A percentile compares a stretch with the other conserved stretches of the same genome.
Conservation (phyloP, 2,113 vertebrate genomes). For the Arvicanthis niloticus region DNA sequence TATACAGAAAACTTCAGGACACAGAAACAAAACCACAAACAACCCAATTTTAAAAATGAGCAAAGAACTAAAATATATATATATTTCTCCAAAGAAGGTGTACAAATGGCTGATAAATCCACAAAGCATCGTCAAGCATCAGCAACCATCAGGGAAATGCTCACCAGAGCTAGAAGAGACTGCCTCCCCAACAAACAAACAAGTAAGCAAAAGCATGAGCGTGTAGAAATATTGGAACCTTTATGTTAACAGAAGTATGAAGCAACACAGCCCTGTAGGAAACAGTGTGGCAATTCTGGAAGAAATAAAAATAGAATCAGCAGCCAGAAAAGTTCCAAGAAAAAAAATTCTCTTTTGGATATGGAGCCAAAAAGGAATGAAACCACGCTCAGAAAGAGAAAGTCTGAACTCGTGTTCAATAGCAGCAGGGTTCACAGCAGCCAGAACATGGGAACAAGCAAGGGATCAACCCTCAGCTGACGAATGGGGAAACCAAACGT, state of each 20-base stretch:
- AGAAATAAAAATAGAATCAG: neutral
- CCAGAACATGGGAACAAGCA: neutral
- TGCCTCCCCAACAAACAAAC: neutral
- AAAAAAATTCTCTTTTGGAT: neutral
- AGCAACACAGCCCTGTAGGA: neutral
- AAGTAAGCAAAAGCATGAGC: neutral
- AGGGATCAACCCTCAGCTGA: neutral
- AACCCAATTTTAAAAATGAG: neutral
- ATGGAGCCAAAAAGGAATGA: neutral
- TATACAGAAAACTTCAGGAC: neutral
- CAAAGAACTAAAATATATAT: neutral
- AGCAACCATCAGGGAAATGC: neutral
- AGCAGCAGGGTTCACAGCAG: slow-evolving; percentile 3
- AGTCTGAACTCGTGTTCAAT: neutral
- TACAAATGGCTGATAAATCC: neutral
- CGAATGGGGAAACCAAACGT: neutral
- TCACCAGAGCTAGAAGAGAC: neutral
- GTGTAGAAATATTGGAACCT: neutral
- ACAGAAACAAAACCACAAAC: neutral
- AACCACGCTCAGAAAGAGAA: neutral
- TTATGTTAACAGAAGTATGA: neutral
- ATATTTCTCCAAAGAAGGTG: neutral
- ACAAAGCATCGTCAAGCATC: neutral
- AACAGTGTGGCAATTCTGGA: neutral
- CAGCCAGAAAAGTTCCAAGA: neutral